Evolutionary conservation across 1,140 invertebrate species (phyloP).

Genomic region (Antheraea mylitta): DNA sequence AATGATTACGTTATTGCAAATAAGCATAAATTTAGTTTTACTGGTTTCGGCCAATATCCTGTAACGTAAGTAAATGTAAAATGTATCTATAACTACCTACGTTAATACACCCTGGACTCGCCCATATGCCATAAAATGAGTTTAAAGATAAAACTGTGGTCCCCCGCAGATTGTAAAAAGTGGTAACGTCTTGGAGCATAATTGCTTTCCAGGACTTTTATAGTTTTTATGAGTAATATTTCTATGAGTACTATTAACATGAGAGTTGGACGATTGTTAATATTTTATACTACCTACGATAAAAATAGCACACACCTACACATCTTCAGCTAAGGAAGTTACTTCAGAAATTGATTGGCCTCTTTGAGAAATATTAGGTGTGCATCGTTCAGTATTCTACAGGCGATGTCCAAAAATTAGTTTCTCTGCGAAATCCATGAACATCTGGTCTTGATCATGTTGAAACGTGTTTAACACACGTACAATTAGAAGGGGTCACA

Average conservation of each 20-base stretch:
- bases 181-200: conserved; percentile 15
- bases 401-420: background rate
- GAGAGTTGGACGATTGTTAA: background rate
- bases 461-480: conserved; percentile 38
- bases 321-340: background rate
- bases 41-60: background rate
- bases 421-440: background rate
- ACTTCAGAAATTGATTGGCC: background rate
- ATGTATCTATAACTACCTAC: background rate
- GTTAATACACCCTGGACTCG: background rate
- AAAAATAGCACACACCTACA: background rate
- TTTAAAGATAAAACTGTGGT: conserved; percentile 23
- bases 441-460: conserved; percentile 38
- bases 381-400: too few species aligned
- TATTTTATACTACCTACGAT: background rate
- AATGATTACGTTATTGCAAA: background rate
- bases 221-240: conserved; percentile 18
- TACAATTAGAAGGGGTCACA: conserved; percentile 40
- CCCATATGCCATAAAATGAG: conserved; percentile 17
- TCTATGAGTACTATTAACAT: conserved; percentile 6
- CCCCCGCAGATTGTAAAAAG: conserved; percentile 34
- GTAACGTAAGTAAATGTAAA: background rate
- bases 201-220: conserved; percentile 11
- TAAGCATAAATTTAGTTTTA: background rate
- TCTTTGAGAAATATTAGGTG: background rate